Conservation (phyloP, 2,888 invertebrate species). For the Acanthopleura granulata region DNA sequence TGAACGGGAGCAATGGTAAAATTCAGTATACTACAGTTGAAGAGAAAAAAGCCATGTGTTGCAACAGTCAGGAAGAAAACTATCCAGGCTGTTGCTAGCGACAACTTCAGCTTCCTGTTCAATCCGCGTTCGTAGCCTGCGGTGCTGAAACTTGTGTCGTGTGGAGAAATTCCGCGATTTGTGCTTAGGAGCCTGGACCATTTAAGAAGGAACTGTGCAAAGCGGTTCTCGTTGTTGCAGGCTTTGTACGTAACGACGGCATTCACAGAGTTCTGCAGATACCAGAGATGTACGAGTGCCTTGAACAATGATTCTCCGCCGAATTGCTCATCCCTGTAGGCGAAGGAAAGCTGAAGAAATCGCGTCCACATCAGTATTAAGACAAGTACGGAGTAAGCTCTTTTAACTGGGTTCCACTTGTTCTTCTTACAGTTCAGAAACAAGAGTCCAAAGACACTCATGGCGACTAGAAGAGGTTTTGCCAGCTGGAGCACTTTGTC, state of each 20-base stretch:
- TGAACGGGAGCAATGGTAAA: too few species aligned
- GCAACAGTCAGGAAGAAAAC: too few species aligned
- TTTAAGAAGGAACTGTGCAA: neutral
- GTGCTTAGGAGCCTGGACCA: neutral
- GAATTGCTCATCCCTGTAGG: neutral
- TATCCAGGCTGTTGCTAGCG: too few species aligned
- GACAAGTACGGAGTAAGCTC: neutral
- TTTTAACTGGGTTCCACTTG: neutral
- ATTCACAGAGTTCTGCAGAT: neutral
- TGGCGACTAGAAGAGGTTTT: neutral
- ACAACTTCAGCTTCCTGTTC: too few species aligned
- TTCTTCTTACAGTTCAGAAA: neutral
- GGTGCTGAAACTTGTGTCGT: too few species aligned
- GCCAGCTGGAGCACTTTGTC: neutral
- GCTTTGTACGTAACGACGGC: neutral
- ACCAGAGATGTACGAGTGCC: neutral
- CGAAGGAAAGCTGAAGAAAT: neutral
- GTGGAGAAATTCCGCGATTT: neutral
- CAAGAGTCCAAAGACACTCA: neutral
- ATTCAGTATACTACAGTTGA: too few species aligned
- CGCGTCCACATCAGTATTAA: neutral
- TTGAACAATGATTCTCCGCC: neutral
- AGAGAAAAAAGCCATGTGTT: too few species aligned
- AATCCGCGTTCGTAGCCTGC: too few species aligned
- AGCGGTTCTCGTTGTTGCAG: conserved; percentile 2